phyloP scores from a whole-genome alignment of 2,888 invertebrate genomes.

The Philereme transversata region DNA sequence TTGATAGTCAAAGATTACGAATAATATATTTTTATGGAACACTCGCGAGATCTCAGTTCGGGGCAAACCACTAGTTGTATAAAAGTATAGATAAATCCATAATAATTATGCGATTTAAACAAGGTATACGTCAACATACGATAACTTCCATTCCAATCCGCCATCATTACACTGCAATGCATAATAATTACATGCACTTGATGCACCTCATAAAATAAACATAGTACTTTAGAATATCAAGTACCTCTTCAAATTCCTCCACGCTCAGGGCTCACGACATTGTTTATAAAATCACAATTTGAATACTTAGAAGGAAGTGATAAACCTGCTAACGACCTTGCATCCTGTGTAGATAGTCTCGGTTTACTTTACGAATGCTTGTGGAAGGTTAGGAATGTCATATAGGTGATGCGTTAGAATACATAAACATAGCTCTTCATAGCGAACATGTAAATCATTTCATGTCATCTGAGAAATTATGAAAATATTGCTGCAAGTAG shows the following conservation, averaged over 20 bases:
- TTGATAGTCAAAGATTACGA: too few relatives aligned
- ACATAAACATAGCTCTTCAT: too few relatives aligned
- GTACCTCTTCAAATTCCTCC: slow-evolving; percentile 17
- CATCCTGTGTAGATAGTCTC: slow-evolving; percentile 67
- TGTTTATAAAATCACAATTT: slow-evolving; percentile 46
- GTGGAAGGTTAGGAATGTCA: slow-evolving; percentile 52
- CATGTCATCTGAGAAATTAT: too few relatives aligned
- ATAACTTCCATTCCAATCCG: not conserved
- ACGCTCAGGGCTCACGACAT: slow-evolving; percentile 32
- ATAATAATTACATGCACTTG: not conserved
- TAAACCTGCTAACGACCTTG: slow-evolving; percentile 58
- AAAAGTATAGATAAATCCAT: too few relatives aligned
- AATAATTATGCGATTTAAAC: too few relatives aligned
- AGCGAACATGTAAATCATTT: too few relatives aligned
- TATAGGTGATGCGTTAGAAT: slow-evolving; percentile 3
- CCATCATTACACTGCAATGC: not conserved
- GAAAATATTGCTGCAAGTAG: too few relatives aligned
- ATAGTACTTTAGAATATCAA: slow-evolving; percentile 26
- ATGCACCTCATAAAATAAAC: slow-evolving; percentile 15
- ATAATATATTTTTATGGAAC: too few relatives aligned
- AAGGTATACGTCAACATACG: too few relatives aligned
- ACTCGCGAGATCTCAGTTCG: too few relatives aligned
- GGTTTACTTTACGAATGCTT: slow-evolving; percentile 59
- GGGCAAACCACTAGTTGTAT: too few relatives aligned
- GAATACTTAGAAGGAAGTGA: slow-evolving; percentile 61